These are phyloP conservation scores for Mesembrinibis cayennensis DNA, from an alignment of 2,113 vertebrate species.

Conservation along the genomic window DNA sequence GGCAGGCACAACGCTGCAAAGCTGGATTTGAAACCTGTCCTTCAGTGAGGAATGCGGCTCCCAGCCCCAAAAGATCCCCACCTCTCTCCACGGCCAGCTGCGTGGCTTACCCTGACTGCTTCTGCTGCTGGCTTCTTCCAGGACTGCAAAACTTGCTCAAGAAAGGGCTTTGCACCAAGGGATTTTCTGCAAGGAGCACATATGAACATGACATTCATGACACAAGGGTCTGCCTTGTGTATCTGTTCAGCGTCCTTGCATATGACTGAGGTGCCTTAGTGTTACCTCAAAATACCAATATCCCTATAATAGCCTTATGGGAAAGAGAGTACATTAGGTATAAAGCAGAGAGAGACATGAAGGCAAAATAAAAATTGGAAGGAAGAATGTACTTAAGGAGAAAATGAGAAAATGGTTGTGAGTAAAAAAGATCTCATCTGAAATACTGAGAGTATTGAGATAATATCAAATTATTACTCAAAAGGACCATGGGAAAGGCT, in stretches of 20 bases:
- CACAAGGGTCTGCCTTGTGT: neutral
- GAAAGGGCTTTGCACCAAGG: neutral
- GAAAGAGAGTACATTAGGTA: neutral
- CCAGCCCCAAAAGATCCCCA: neutral
- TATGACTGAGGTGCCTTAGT: neutral
- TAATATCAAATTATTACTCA: neutral
- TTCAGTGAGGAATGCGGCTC: neutral
- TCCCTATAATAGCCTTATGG: neutral
- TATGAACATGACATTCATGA: neutral
- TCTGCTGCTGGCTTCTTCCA: neutral
- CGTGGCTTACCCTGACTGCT: neutral
- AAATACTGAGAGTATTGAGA: neutral
- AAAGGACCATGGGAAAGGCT: neutral
- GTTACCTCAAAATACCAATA: neutral
- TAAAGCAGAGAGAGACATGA: neutral
- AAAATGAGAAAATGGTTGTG: neutral
- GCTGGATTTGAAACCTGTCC: neutral
- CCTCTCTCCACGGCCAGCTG: accelerated
- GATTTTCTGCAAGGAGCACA: neutral
- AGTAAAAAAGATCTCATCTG: neutral
- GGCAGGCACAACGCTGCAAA: neutral
- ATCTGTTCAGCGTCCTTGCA: neutral
- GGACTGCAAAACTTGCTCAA: neutral
- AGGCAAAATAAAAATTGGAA: neutral
- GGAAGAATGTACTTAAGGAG: neutral